Evolutionary conservation across 2,113 vertebrate genomes (phyloP), one percentile per base, ranked within the genome.

Genomic region (Probosciger aterrimus): DNA sequence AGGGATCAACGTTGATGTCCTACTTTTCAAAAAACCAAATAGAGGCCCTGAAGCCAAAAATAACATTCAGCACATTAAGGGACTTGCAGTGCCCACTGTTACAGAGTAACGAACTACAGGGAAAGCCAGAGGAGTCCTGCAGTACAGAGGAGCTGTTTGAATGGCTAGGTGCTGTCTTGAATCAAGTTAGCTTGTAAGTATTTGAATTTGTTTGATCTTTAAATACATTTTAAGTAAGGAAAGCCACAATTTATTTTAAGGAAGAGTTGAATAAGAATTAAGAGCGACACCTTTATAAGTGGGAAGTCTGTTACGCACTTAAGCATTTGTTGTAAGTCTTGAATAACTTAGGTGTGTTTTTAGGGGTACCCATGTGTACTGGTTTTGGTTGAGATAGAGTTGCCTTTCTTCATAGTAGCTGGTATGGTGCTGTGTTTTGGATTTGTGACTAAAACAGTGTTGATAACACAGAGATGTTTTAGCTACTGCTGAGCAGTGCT

Each of bases 111-210:
- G 96, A 98, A 76, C 95, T 98, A 10, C 68, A 79, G 24, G 98
- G 98, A 31, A 78, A 96, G 57, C 86, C 95, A 0, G 97, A 90
- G 20, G 95, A 70, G 35, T 98, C 98, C 44, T 98, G 98, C 97
- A 97, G 98, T 41, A 94, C 98, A 4, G 97, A 96, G 12, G 96
- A 97, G 68, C 92, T 99, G 43, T 97, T 99, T 53, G 99, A 99
- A 81, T 99, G 99, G 99, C 97, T 99, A 1, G 99, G 99, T 7
- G 98, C 98, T 2, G 97, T 99, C 88, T 97, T 97, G 49, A 96
- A 97, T 24, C 87, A 96, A 9, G 92, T 98, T 8, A 95, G 75
- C 74, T 96, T 98, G 99, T 99, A 88, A 97, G 99, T 97, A 86
- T 16, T 65, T 47, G 8, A n/a, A 39, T 25, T 62, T 28, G 3